These are phyloP conservation scores for Eupristina koningsbergeri DNA, from an alignment of 1,140 invertebrate species.

Conservation along the genomic window DNA sequence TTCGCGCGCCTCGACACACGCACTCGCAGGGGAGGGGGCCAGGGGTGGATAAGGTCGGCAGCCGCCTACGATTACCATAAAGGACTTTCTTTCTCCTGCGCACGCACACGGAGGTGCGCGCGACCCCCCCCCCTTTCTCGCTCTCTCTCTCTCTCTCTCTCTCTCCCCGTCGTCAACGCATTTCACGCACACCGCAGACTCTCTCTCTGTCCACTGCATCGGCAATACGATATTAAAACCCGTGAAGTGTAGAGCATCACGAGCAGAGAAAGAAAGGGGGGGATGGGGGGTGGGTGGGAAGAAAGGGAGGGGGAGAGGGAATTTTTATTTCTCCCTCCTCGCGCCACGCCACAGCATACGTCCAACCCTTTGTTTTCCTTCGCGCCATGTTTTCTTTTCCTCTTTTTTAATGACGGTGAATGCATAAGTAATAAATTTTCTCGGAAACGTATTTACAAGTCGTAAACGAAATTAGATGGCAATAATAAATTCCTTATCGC, in stretches of 20 bases:
- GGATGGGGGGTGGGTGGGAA: too few species aligned
- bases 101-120: neutral
- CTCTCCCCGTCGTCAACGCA: neutral
- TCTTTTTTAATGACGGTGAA: constrained; percentile 34
- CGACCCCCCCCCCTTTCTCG: neutral
- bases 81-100: constrained; percentile 21
- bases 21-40: too few species aligned
- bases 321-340: constrained; percentile 32
- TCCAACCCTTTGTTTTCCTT: constrained; percentile 49
- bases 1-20: constrained; percentile 27
- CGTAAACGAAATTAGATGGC: constrained; percentile 52
- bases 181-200: too few species aligned
- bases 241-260: constrained; percentile 47
- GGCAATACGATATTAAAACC: constrained; percentile 34
- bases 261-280: too few species aligned
- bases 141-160: too few species aligned
- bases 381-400: constrained; percentile 33
- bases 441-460: constrained; percentile 50
- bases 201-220: neutral
- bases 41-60: constrained; percentile 34
- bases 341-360: too few species aligned
- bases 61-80: constrained; percentile 41
- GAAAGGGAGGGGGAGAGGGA: constrained; percentile 26
- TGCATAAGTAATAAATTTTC: constrained; percentile 49
- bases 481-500: constrained; percentile 56